Evolutionary conservation across 1,140 invertebrate species (phyloP), one percentile per base, ranked within the genome.

Genomic region (Thaumatotibia leucotreta): DNA sequence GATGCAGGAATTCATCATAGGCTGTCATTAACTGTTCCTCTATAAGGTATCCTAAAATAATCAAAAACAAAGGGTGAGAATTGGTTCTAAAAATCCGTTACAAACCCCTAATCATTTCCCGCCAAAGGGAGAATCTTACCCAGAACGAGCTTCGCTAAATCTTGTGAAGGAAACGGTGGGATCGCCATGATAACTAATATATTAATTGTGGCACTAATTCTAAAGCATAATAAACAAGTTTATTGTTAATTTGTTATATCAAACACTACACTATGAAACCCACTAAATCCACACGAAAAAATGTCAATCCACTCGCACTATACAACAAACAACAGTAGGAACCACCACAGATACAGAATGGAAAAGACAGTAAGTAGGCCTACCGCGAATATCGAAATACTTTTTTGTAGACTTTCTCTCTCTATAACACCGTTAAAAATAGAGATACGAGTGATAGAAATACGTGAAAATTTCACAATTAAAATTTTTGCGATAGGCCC

Each of bases 21-120:
- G 85, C 85, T 23, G 88, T 90, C 88, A 90, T 90, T 33, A 90
- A 75, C 69, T 90, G 85, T 68, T 90, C 85, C 68, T 90, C 88
- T 14, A 85, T 85, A 20, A 90, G 75, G 61, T 90, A 90, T 54
- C 88, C 88, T 90, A 66, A 31, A 79, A 61, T 54, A 66, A 50
- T 54, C 49, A 68, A 63, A 11, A 68, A 73, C 27, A 49, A 29
- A 58, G 52, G 52, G 52, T 52, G 32, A 63, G 20, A 52, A 66
- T 29, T 31, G 52, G 29, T 50, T 22, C 63, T 64, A 20, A 61
- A 20, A 24, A 49, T 58, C 67, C 67, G 67, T 71, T 74, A 67
- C 14, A 66, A 45, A 35, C 32, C 63, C 52, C 62, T 23, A 45
- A 6, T 39, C 9, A 23, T 64, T 78, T 80, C 87, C 87, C 87